Evolutionary conservation across 1,140 invertebrate genomes (phyloP), one percentile per base, ranked within the genome.

Genomic region (Heliconius congener): DNA sequence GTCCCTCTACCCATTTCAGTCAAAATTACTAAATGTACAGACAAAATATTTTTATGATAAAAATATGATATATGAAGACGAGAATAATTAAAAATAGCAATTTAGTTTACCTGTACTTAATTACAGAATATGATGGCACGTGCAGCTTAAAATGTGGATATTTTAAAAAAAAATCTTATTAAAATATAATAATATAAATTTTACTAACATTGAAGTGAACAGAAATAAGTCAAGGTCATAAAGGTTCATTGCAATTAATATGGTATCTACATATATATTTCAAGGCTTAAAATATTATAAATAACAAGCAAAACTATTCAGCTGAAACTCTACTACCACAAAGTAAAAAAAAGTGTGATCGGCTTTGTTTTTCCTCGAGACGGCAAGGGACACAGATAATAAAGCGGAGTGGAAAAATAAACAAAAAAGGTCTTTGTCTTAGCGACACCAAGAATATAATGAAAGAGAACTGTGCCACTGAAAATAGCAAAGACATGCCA

Each of bases 391-490:
- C 70, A 70, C 52, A 71, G 27, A 66, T 66, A 73, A 76, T 73
- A 76, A 73, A 81, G 76, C 76, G n/a, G 74, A 71, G 74, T 73
- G 72, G 60, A 27, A 77, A 81, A 74, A 66, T 66, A 66, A 66
- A 76, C 50, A 77, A 80, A 74, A 52, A 74, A 81, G 76, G 75
- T 39, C 76, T 81, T 81, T 77, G 79, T 81, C 75, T 81, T 57
- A 74, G 42, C 75, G 76, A 70, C 76, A 81, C 79, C 72, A 76
- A 71, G 75, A 70, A 77, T 77, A 77, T 71, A 81, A 77, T 74
- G 79, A 74, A 80, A 80, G 74, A 81, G 76, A 74, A 76, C 60
- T 76, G 79, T 66, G 66, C 55, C 66, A 71, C 16, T 73, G 75
- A 74, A 72, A 74, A 74, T 79, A 73, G 57, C 23, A 37, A 70